Base-by-base conservation (phyloP, 2,797 vertebrate species). In the Cyclura pinguis region DNA sequence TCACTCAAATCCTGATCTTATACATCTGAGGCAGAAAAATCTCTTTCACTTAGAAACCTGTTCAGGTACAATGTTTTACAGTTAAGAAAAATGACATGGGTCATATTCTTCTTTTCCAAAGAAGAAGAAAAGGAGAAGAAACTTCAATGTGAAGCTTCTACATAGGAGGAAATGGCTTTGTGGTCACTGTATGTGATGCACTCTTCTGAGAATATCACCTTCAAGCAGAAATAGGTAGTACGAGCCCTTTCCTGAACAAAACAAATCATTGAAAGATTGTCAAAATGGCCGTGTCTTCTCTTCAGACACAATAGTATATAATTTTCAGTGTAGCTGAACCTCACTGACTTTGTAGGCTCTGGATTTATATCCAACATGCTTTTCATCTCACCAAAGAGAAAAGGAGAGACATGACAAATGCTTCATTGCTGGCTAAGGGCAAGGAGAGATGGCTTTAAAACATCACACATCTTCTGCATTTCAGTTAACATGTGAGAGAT, bases 271-370 rank as follows among this genome's bases (percentile, higher is more conserved):
- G 35, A 80, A 35, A 42, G 35, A 57, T 93, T 95, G 91, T 91
- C 92, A 95, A 86, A 55, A 42, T 6, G 92, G 59, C 87, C 89
- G 73, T 86, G 73, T 93, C 86, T 93, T 92, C 88, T 74, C 52
- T 86, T 76, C 80, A 76, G 94, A 82, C 78, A 88, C 85, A 91
- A 93, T 84, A 94, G 91, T 86, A 86, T 29, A 78, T 92, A 57
- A 95, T 95, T 95, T 93, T 95, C 94, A 90, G 88, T 90, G 92
- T 93, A 95, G 94, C 94, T 94, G 93, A 95, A 92, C 93, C 87
- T 92, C 89, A 93, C 89, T 92, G 93, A 91, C 94, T 95, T 96
- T 93, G 67, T 38, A n/a, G 77, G 85, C 64, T 96, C 89, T 74
- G 91, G 86, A 92, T 90, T 95, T 93, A 88, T 57, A 91, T 88